Conservation (phyloP, 2,113 vertebrate genomes). For the Acrocephalus arundinaceus region DNA sequence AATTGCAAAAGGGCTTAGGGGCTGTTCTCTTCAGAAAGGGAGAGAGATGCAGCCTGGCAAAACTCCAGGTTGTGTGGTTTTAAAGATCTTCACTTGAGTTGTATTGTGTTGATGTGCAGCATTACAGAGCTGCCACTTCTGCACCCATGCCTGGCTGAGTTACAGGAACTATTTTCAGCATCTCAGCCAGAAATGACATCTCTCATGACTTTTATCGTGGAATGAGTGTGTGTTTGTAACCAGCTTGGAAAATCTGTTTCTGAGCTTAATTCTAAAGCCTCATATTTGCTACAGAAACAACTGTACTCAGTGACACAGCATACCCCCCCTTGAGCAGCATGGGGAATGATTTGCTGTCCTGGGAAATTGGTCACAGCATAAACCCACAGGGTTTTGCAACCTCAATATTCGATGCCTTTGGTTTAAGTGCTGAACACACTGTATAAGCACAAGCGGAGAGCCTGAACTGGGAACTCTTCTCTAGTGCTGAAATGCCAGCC, state of each 20-base stretch:
- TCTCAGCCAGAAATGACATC: background rate
- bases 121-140: slow-evolving; percentile 4
- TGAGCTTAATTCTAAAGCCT: slow-evolving; percentile 6
- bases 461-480: background rate
- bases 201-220: background rate
- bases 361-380: slow-evolving; percentile 17
- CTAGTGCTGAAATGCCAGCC: background rate
- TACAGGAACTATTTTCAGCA: slow-evolving; percentile 1
- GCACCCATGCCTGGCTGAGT: background rate
- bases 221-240: background rate
- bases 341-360: slow-evolving; percentile 28
- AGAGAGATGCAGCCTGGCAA: slow-evolving; percentile 10
- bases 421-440: slow-evolving; percentile 21
- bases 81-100: background rate
- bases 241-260: slow-evolving; percentile 34
- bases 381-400: background rate
- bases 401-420: background rate
- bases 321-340: background rate
- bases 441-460: background rate
- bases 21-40: slow-evolving; percentile 21
- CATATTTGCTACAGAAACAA: slow-evolving; percentile 29
- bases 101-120: background rate
- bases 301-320: background rate
- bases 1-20: slow-evolving; percentile 23
- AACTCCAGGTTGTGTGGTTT: slow-evolving; percentile 6